Conservation (phyloP, 2,113 vertebrate species). For the Sterrhoptilus dennistouni region DNA sequence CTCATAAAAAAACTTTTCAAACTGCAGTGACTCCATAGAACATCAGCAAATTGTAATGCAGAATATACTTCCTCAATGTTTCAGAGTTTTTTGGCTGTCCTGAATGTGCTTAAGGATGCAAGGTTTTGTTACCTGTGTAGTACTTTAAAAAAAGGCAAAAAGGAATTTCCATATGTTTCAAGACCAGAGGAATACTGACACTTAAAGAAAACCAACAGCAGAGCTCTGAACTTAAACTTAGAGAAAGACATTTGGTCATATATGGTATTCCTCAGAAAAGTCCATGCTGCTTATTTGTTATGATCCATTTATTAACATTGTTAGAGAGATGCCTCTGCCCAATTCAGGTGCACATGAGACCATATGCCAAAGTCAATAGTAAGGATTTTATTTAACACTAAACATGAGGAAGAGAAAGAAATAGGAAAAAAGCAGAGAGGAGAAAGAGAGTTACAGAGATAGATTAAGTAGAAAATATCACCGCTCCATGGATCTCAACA, state of each 20-base stretch:
- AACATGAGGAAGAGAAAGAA: neutral
- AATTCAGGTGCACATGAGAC: neutral
- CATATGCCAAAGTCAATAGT: neutral
- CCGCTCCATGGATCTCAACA: neutral
- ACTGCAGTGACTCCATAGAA: neutral
- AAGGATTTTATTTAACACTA: neutral
- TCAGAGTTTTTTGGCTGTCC: neutral
- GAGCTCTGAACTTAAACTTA: neutral
- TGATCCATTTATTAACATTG: neutral
- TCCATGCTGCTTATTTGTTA: neutral
- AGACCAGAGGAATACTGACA: neutral
- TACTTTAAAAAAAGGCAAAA: rapidly evolving
- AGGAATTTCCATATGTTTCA: neutral
- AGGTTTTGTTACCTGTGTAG: neutral
- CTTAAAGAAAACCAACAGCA: neutral
- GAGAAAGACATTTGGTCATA: neutral
- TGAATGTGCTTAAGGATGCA: neutral
- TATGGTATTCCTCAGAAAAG: neutral
- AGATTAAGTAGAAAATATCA: neutral
- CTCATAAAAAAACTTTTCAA: neutral
- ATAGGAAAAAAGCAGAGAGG: no score
- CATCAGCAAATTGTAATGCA: neutral
- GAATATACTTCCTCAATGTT: neutral
- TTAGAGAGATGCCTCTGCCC: neutral
- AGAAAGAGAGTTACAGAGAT: neutral